phyloP scores from a whole-genome alignment of 2,888 invertebrate species.

The Xestia sexstrigata region DNA sequence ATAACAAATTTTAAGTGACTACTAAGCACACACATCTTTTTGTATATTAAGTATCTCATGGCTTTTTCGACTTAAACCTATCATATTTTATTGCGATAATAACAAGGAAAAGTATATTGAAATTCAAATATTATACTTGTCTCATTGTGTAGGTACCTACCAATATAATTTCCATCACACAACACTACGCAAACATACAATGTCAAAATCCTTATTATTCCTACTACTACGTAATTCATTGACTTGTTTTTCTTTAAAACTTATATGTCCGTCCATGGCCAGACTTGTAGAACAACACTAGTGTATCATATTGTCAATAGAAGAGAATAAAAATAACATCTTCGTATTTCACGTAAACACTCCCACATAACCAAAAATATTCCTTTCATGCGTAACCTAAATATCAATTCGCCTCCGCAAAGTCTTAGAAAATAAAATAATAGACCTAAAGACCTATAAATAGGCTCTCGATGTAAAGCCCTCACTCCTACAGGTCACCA shows the following conservation, averaged over 20 bases:
- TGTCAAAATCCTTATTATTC: background rate
- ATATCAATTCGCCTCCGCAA: conserved; percentile 31
- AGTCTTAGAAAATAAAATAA: conserved; percentile 46
- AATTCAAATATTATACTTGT: background rate
- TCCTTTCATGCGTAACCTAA: background rate
- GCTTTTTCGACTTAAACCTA: background rate
- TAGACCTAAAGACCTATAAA: conserved; percentile 71
- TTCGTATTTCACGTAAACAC: background rate
- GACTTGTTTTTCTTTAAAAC: background rate
- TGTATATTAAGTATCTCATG: too few species aligned
- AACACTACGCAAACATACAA: background rate
- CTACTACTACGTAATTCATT: background rate
- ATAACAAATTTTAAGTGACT: too few species aligned
- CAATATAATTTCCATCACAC: background rate
- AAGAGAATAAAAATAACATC: background rate
- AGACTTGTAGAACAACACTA: background rate
- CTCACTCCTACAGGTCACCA: conserved; percentile 73
- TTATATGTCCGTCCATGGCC: background rate
- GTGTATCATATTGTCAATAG: too few species aligned
- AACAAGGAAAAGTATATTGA: background rate
- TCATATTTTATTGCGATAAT: background rate
- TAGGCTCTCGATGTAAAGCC: conserved; percentile 71
- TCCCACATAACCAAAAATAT: background rate
- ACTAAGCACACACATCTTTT: background rate
- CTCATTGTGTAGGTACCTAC: too few species aligned